phyloP scores from a whole-genome alignment of 2,888 invertebrate genomes.

The Spilosoma lubricipeda region DNA sequence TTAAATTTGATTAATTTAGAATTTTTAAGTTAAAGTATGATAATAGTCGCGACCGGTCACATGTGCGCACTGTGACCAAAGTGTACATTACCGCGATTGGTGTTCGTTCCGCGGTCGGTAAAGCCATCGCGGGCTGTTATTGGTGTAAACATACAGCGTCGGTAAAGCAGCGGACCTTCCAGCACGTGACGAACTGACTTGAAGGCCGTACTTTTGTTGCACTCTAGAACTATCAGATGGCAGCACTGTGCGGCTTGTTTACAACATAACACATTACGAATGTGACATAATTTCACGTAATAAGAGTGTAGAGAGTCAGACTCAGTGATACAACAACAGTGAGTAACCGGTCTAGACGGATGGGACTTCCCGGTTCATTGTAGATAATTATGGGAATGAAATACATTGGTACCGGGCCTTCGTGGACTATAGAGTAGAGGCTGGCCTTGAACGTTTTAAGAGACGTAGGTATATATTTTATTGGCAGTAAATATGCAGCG shows the following conservation, averaged over 20 bases:
- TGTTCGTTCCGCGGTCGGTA: slow-evolving; percentile 53
- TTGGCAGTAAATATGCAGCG: neutral
- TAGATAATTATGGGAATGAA: slow-evolving; percentile 1
- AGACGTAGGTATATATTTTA: neutral
- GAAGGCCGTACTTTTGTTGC: slow-evolving; percentile 48
- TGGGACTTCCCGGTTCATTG: slow-evolving; percentile 16
- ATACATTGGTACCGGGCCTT: neutral
- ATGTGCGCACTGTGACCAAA: slow-evolving; percentile 74
- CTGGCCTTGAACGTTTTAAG: slow-evolving; percentile 32
- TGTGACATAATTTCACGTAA: slow-evolving; percentile 77
- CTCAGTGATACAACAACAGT: slow-evolving; percentile 47
- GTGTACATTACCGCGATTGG: slow-evolving; percentile 69
- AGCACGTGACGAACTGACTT: slow-evolving; percentile 70
- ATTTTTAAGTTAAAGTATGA: slow-evolving; percentile 40
- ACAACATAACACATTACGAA: slow-evolving; percentile 57
- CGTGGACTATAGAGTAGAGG: neutral
- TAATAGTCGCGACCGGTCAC: slow-evolving; percentile 68
- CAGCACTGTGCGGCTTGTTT: slow-evolving; percentile 65
- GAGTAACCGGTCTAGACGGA: slow-evolving; percentile 36
- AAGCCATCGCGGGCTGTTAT: slow-evolving; percentile 54
- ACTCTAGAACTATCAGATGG: slow-evolving; percentile 59
- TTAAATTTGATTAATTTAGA: slow-evolving; percentile 38
- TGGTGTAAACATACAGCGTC: slow-evolving; percentile 57
- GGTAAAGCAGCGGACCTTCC: slow-evolving; percentile 58
- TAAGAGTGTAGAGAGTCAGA: slow-evolving; percentile 37